These are phyloP conservation scores for Eupithecia pulchellata DNA, from an alignment of 2,888 invertebrate genomes.

Conservation along the genomic window DNA sequence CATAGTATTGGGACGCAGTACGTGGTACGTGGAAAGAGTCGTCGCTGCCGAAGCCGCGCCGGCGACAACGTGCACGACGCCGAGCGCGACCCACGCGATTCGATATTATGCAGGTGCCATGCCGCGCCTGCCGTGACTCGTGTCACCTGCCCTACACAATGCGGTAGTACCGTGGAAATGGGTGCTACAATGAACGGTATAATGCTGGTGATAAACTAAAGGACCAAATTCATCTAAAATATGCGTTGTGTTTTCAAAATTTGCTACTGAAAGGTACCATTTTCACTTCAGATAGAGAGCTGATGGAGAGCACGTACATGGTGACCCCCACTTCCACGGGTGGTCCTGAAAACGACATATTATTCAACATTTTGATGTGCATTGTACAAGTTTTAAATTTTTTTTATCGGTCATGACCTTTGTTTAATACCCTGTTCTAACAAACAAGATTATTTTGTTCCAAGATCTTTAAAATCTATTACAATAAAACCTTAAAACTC, in stretches of 20 bases:
- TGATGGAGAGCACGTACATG: conserved; percentile 94
- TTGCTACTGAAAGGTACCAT: conserved; percentile 84
- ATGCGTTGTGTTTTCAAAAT: conserved; percentile 80
- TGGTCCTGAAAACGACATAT: conserved; percentile 88
- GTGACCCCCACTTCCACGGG: conserved; percentile 94
- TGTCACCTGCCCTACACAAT: conserved; percentile 62
- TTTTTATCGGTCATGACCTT: neutral
- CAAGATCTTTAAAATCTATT: neutral
- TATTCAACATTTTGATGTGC: conserved; percentile 53
- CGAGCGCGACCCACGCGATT: conserved; percentile 24
- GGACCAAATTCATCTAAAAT: conserved; percentile 74
- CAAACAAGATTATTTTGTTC: too few species aligned
- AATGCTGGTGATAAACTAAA: conserved; percentile 82
- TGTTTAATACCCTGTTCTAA: neutral
- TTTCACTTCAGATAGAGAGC: conserved; percentile 94
- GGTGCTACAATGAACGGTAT: conserved; percentile 84
- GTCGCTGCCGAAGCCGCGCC: conserved; percentile 24
- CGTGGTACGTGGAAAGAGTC: conserved; percentile 27
- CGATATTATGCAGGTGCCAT: conserved; percentile 45
- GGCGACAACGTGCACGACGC: conserved; percentile 25
- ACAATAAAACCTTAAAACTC: neutral
- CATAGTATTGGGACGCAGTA: neutral
- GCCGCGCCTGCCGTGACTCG: conserved; percentile 48
- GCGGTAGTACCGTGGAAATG: conserved; percentile 82
- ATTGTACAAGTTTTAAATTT: neutral